Conservation (phyloP, 2,888 invertebrate genomes). For the Chalcis sispes region DNA sequence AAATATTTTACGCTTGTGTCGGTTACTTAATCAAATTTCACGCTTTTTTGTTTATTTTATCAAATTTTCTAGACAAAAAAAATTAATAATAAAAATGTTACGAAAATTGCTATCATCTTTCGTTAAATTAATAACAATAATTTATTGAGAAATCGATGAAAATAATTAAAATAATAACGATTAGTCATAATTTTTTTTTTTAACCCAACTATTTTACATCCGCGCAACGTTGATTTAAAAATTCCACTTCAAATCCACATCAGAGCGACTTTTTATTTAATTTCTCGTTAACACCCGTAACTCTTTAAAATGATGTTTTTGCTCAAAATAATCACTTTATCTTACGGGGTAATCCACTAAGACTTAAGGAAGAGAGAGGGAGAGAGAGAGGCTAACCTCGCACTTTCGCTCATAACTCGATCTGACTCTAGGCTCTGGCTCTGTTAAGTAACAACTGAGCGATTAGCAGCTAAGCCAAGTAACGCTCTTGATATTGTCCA, state of each 20-base stretch:
- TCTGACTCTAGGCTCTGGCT: constrained; percentile 10
- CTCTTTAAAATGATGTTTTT: neutral
- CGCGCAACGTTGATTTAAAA: neutral
- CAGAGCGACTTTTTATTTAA: neutral
- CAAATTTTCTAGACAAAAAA: neutral
- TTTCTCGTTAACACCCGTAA: neutral
- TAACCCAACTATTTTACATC: neutral
- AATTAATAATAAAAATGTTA: neutral
- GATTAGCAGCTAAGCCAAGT: constrained; percentile 24
- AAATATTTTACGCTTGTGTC: too few relatives aligned
- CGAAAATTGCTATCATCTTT: neutral
- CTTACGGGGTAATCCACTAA: too few relatives aligned
- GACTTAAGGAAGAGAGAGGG: too few relatives aligned
- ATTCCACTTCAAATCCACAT: neutral
- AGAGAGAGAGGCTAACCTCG: neutral
- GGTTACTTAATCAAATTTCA: too few relatives aligned
- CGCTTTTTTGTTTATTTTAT: too few relatives aligned
- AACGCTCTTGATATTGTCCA: constrained; percentile 24
- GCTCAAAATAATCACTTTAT: constrained; percentile 28
- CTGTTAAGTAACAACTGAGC: constrained; percentile 21
- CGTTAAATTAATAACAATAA: too few relatives aligned
- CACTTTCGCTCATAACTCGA: constrained; percentile 16
- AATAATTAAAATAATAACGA: too few relatives aligned
- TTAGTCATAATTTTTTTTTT: neutral
- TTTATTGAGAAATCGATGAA: too few relatives aligned